Base-by-base conservation (phyloP, 2,797 vertebrate genomes). In the Tragopan temminckii region DNA sequence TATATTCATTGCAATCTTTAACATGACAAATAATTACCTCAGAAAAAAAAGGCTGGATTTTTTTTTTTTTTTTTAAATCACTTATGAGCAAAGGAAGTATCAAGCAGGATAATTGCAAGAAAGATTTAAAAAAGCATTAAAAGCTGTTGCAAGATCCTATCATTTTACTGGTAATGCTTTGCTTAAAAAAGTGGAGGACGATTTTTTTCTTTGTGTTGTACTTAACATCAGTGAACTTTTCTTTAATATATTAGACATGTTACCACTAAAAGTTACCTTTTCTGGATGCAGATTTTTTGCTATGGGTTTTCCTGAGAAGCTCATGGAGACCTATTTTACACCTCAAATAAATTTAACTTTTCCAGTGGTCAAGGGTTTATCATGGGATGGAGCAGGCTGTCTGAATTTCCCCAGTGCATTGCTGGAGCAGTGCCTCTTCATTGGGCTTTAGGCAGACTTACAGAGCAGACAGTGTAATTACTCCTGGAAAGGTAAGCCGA, bases 21-120 rank as follows among this genome's bases (percentile, higher is more conserved):
- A 67, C 24, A 62, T 74, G 88, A 93, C 67, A 81, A 95, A 92
- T 91, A 91, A 88, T 80, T 82, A 68, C 79, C 70, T 88, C 68
- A 78, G 50, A 61, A 95, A 90, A 94, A 89, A 70, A 82, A 88
- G 42, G 3, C 61, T 94, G 42, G 35, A 27, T 74, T 74, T 48
- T 24, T 48, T 12, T 61, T 55, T 13, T 19, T n/a, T 78, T 77
- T 82, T 70, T 62, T 72, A 29, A 62, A 88, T 89, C 55, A 79
- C 46, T 92, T 89, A 33, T 17, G 81, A 81, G 52, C 52, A 71
- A 38, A 77, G 48, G 52, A 90, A 89, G 5, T 75, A 89, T 83
- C 79, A 94, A 68, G 63, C 23, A 85, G n/a, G 70, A 82, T 93
- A 96, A 94, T 85, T 85, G 52, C n/a, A 88, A 89, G 50, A 58